phyloP scores from a whole-genome alignment of 2,113 vertebrate genomes.

The Oncorhynchus masou region DNA sequence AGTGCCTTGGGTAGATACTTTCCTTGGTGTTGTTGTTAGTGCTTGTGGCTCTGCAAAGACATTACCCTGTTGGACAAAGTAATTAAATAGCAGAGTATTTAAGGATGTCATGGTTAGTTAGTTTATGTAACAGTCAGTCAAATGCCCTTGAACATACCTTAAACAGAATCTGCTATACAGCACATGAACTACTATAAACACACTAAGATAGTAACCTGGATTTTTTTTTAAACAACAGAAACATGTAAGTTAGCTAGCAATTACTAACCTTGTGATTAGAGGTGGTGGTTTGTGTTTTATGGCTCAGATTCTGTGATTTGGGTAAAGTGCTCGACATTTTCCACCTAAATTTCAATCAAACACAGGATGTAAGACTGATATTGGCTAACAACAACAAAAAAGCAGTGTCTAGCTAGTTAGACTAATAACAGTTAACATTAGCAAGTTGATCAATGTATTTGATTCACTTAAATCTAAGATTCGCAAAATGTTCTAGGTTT shows the following conservation, averaged over 20 bases:
- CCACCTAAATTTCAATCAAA: slow-evolving; percentile 37
- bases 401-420: neutral
- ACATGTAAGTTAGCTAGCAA: neutral
- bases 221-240: too few relatives aligned
- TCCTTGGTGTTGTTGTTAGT: slow-evolving; percentile 69
- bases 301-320: slow-evolving; percentile 31
- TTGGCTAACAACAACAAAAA: neutral
- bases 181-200: neutral
- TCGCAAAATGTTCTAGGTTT: neutral
- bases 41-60: slow-evolving; percentile 66
- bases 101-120: neutral
- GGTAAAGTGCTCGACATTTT: slow-evolving; percentile 43
- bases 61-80: slow-evolving; percentile 70
- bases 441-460: neutral
- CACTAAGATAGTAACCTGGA: neutral
- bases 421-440: neutral
- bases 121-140: neutral
- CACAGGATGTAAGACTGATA: neutral
- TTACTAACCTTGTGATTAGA: slow-evolving; percentile 41
- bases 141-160: neutral
- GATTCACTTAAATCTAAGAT: neutral
- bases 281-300: slow-evolving; percentile 22
- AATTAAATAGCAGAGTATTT: neutral
- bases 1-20: slow-evolving; percentile 52
- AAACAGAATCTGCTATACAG: neutral